Conservation (phyloP, 1,140 invertebrate species). For the Argopecten irradians region DNA sequence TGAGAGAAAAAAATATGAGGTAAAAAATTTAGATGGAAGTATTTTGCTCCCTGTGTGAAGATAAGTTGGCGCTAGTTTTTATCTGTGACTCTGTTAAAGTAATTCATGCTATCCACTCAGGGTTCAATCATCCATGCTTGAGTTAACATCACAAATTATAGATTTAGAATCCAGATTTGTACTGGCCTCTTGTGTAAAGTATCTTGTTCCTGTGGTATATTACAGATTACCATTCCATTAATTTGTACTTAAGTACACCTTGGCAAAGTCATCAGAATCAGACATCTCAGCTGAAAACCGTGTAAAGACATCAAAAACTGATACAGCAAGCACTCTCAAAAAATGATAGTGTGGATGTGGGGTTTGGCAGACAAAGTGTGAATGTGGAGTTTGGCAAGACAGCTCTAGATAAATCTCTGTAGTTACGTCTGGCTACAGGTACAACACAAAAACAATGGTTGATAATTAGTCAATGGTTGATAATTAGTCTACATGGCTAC, state of each 20-base stretch:
- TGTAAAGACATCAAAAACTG: slow-evolving; percentile 4
- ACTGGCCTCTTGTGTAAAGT: not conserved
- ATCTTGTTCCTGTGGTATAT: not conserved
- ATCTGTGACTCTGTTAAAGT: not conserved
- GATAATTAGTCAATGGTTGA: no score
- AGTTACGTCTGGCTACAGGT: no score
- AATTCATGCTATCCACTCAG: not conserved
- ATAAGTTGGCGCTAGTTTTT: not conserved
- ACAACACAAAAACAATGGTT: not conserved
- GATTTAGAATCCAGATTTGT: not conserved
- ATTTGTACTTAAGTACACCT: slow-evolving; percentile 22
- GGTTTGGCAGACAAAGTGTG: not conserved
- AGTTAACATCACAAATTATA: slow-evolving; percentile 10
- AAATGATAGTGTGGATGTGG: not conserved
- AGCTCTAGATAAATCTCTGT: not conserved
- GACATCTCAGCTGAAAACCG: not conserved
- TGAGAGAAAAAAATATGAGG: not conserved
- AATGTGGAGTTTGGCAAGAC: not conserved
- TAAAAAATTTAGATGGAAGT: not conserved
- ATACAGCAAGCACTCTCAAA: not conserved
- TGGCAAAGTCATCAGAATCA: not conserved
- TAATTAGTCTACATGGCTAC: no score
- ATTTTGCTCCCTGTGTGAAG: not conserved
- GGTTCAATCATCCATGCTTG: not conserved
- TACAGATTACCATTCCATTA: not conserved